Percentiles rank a stretch among this genome's conserved stretches.
phyloP scores from a whole-genome alignment of 1,140 invertebrate species.

The Drosophila sproati region DNA sequence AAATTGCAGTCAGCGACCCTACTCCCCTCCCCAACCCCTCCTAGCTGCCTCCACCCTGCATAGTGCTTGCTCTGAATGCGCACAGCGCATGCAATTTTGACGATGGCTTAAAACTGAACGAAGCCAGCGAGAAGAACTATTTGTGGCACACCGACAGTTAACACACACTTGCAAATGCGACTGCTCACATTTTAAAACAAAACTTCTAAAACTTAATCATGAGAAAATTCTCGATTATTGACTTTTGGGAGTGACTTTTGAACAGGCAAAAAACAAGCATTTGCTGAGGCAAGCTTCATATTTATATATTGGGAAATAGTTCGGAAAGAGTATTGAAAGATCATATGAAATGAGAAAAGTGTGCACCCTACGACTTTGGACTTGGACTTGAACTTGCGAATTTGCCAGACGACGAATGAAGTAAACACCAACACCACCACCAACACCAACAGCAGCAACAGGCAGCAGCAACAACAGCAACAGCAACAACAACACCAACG shows the following conservation, averaged over 20 bases:
- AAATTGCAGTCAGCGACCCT: constrained; percentile 60
- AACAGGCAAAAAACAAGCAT: background rate
- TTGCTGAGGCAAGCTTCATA: background rate
- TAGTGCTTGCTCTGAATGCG: constrained; percentile 24
- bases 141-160: background rate
- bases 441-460: constrained; percentile 34
- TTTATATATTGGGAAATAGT: background rate
- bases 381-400: constrained; percentile 79
- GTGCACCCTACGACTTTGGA: constrained; percentile 46
- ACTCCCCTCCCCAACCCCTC: background rate
- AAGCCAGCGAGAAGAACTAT: background rate
- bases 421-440: constrained; percentile 42
- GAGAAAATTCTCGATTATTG: no score
- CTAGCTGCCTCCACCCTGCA: background rate
- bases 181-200: background rate
- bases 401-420: constrained; percentile 72
- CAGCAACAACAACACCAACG: constrained; percentile 57
- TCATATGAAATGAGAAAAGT: background rate
- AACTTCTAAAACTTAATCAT: no score
- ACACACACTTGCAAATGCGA: background rate
- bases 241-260: no score
- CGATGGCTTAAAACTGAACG: background rate
- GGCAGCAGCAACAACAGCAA: constrained; percentile 30
- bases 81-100: constrained; percentile 65
- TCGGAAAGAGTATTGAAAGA: background rate